phyloP scores from a whole-genome alignment of 1,140 invertebrate species.

The Caerostris extrusa region DNA sequence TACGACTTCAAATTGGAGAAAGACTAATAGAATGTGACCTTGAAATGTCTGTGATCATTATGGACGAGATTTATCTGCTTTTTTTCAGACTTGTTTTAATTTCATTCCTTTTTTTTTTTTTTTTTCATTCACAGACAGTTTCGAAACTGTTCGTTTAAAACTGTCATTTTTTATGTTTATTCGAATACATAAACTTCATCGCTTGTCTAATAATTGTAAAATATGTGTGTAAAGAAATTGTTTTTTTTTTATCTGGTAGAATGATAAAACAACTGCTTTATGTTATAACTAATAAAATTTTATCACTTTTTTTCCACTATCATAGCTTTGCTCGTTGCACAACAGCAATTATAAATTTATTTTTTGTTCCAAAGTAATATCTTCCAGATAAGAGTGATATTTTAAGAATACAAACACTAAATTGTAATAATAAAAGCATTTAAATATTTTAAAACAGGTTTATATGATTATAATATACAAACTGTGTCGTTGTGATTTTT shows the following conservation, averaged over 20 bases:
- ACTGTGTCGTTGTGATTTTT: no score
- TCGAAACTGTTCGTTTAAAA: not conserved
- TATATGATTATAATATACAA: no score
- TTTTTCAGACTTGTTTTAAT: not conserved
- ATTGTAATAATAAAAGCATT: no score
- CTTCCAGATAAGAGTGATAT: no score
- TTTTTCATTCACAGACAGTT: no score
- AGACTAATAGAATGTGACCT: not conserved
- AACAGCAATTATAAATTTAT: no score
- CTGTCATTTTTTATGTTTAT: not conserved
- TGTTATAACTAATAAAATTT: not conserved
- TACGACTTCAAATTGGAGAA: not conserved
- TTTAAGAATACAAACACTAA: no score
- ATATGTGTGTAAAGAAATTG: not conserved
- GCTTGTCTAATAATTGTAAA: not conserved
- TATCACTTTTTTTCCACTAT: not conserved
- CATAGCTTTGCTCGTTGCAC: no score
- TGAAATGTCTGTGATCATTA: slow-evolving; percentile 1
- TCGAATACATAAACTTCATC: not conserved
- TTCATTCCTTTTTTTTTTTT: not conserved
- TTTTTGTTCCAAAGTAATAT: no score
- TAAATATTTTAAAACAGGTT: no score
- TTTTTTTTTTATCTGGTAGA: not conserved
- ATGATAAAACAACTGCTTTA: not conserved
- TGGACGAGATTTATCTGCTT: not conserved